These are phyloP conservation scores for Bombus picipes DNA, from an alignment of 1,140 invertebrate species.

Conservation along the genomic window DNA sequence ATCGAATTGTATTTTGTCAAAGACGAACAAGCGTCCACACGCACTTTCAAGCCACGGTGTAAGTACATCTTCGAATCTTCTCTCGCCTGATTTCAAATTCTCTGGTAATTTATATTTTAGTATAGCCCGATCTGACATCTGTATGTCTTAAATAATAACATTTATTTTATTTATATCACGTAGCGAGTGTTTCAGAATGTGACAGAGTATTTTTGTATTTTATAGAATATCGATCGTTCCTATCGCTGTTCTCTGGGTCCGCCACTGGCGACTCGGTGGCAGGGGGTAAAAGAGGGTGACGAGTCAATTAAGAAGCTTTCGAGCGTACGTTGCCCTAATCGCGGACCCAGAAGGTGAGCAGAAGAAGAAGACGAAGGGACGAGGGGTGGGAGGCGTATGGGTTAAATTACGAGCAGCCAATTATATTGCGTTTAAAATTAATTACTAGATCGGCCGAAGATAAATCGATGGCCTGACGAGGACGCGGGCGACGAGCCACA, in stretches of 20 bases:
- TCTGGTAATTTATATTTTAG: no score
- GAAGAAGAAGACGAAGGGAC: neutral
- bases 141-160: no score
- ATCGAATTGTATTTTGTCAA: no score
- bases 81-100: no score
- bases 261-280: neutral
- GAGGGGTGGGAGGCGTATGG: constrained; percentile 7
- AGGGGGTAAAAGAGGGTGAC: constrained; percentile 42
- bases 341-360: neutral
- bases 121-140: no score
- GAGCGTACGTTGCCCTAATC: constrained; percentile 62
- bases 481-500: constrained; percentile 60
- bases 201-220: no score
- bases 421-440: constrained; percentile 76
- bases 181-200: no score
- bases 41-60: no score
- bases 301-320: constrained; percentile 70
- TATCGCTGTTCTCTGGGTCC: neutral
- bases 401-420: constrained; percentile 72
- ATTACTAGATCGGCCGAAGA: constrained; percentile 72
- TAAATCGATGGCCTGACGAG: constrained; percentile 66
- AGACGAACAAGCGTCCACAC: no score
- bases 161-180: no score
- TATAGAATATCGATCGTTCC: neutral
- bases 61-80: no score